Conservation (phyloP, 2,797 vertebrate genomes). For the Cynopterus sphinx region DNA sequence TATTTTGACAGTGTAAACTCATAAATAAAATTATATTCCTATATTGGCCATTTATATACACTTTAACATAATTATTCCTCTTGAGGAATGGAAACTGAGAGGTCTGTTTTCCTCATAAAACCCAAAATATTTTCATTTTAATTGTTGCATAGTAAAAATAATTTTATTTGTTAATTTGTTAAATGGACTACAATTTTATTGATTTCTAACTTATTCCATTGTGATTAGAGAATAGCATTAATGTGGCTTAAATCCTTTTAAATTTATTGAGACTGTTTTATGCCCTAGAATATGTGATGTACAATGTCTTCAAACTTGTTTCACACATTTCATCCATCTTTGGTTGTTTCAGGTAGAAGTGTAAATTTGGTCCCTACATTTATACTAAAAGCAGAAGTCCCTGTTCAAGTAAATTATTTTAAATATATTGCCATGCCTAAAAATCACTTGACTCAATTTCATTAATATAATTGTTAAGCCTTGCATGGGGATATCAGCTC, state of each 20-base stretch:
- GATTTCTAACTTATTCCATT: neutral
- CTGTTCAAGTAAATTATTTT: neutral
- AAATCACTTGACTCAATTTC: neutral
- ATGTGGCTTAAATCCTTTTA: neutral
- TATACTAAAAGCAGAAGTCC: neutral
- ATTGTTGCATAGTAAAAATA: neutral
- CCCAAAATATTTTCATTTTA: neutral
- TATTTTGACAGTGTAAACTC: constrained; percentile 17
- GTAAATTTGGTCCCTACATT: neutral
- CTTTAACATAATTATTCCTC: neutral
- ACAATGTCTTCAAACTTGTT: neutral
- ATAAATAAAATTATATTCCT: neutral
- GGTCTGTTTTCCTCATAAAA: neutral
- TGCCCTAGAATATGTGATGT: neutral
- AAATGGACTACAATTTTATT: neutral
- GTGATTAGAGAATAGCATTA: neutral
- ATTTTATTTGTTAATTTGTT: constrained; percentile 22
- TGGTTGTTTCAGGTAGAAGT: neutral
- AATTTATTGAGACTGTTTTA: neutral
- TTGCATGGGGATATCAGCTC: neutral
- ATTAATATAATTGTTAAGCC: neutral
- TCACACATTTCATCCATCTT: neutral
- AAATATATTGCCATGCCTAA: neutral
- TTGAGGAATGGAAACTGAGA: neutral
- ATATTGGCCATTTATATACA: neutral